Percentiles rank a stretch among this genome's conserved stretches.
Conservation (phyloP, 2,797 vertebrate genomes). For the Falco columbarius region DNA sequence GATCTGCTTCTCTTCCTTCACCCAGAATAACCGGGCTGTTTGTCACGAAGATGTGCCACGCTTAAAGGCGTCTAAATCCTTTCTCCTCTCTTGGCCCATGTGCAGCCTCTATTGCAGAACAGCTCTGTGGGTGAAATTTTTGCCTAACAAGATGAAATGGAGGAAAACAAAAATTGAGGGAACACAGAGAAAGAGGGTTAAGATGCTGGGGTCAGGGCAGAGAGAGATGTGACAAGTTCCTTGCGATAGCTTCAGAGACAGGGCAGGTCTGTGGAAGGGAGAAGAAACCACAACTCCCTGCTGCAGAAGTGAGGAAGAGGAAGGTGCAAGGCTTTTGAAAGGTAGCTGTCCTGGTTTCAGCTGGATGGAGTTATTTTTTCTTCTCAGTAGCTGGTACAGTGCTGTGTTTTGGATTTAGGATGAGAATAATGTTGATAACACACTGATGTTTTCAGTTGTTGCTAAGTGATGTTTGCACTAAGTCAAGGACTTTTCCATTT, state of each 20-base stretch:
- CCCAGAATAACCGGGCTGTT: neutral
- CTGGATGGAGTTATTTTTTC: too few species aligned
- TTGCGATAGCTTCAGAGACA: neutral
- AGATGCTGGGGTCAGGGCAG: neutral
- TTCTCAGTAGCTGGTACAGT: too few species aligned
- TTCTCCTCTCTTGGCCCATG: neutral
- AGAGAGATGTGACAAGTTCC: neutral
- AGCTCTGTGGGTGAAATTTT: neutral
- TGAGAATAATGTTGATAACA: too few species aligned
- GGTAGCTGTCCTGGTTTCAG: too few species aligned
- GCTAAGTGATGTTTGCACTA: too few species aligned
- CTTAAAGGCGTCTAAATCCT: neutral
- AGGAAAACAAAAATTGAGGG: neutral
- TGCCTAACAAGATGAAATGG: neutral
- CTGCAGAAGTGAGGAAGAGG: neutral
- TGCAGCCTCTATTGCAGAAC: neutral
- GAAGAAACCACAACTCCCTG: neutral
- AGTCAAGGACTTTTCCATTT: too few species aligned
- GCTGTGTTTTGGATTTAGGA: too few species aligned
- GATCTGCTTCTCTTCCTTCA: neutral
- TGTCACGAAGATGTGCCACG: neutral
- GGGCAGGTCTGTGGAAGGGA: neutral
- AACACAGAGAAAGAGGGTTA: neutral
- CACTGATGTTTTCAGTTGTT: too few species aligned
- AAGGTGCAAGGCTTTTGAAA: neutral